phyloP scores from a whole-genome alignment of 2,888 invertebrate genomes.

The Pantelozetes paolii region DNA sequence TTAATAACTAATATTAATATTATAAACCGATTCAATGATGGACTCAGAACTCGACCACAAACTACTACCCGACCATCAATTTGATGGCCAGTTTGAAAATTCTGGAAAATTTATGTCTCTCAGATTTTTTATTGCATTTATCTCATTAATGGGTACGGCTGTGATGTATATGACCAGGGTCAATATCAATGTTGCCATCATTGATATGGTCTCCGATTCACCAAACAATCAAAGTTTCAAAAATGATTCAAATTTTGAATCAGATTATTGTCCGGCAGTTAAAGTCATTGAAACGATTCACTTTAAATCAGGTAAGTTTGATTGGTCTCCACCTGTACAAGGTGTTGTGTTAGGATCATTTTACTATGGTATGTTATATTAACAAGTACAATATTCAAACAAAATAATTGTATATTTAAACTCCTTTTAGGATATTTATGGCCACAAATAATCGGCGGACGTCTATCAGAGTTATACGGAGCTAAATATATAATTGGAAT shows the following conservation, averaged over 20 bases:
- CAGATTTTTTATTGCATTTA: neutral
- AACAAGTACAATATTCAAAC: neutral
- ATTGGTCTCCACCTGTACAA: conserved; percentile 46
- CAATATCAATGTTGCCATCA: neutral
- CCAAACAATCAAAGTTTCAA: neutral
- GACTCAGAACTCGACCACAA: neutral
- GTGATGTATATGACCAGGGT: neutral
- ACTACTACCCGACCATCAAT: neutral
- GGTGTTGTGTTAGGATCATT: conserved; percentile 47
- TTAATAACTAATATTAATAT: too few species aligned
- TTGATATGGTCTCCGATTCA: neutral
- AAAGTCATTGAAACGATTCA: neutral
- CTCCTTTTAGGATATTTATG: conserved; percentile 41
- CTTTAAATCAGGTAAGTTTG: conserved; percentile 40
- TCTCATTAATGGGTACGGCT: neutral
- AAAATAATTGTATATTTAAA: neutral
- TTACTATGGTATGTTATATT: conserved; percentile 40
- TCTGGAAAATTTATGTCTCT: neutral
- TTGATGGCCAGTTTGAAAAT: neutral
- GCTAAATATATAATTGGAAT: conserved; percentile 44
- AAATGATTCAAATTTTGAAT: neutral
- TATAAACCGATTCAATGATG: too few species aligned
- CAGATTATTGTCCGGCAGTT: neutral
- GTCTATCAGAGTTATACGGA: conserved; percentile 46
- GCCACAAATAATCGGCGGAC: conserved; percentile 45